Evolutionary conservation across 2,888 invertebrate species (phyloP).

Genomic region (Cryptus viduatorius): DNA sequence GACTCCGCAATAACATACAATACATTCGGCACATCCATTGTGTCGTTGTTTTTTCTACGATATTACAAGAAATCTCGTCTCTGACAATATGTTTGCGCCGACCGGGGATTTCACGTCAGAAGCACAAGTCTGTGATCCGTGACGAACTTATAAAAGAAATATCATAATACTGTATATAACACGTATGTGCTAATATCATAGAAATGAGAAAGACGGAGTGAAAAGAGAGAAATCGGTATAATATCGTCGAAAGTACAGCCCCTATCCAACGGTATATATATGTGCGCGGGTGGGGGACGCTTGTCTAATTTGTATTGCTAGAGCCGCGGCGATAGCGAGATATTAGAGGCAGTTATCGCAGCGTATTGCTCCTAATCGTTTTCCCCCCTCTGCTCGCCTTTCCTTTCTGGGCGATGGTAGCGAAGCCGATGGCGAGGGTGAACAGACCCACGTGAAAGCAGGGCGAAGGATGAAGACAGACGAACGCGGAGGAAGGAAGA

Average conservation of each 20-base stretch:
- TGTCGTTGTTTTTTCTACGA: too few relatives aligned
- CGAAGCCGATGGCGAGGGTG: slow-evolving; percentile 48
- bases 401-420: slow-evolving; percentile 49
- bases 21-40: too few relatives aligned
- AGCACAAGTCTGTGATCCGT: slow-evolving; percentile 17
- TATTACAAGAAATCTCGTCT: slow-evolving; percentile 14
- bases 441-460: slow-evolving; percentile 9
- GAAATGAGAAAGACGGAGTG: slow-evolving; percentile 61
- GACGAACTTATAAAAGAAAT: slow-evolving; percentile 47
- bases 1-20: too few relatives aligned
- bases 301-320: slow-evolving; percentile 83
- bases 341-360: slow-evolving; percentile 84
- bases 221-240: slow-evolving; percentile 64
- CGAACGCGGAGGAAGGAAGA: slow-evolving; percentile 35
- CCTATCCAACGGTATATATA: slow-evolving; percentile 74
- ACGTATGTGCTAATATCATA: slow-evolving; percentile 3
- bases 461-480: slow-evolving; percentile 54
- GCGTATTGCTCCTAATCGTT: slow-evolving; percentile 85
- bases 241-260: slow-evolving; percentile 56
- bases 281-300: slow-evolving; percentile 75
- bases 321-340: slow-evolving; percentile 78
- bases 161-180: slow-evolving; percentile 38
- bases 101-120: too few relatives aligned
- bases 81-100: slow-evolving; percentile 28
- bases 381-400: slow-evolving; percentile 69